Evolutionary conservation across 2,113 vertebrate species (phyloP).

Genomic region (Lepisosteus osseus): DNA sequence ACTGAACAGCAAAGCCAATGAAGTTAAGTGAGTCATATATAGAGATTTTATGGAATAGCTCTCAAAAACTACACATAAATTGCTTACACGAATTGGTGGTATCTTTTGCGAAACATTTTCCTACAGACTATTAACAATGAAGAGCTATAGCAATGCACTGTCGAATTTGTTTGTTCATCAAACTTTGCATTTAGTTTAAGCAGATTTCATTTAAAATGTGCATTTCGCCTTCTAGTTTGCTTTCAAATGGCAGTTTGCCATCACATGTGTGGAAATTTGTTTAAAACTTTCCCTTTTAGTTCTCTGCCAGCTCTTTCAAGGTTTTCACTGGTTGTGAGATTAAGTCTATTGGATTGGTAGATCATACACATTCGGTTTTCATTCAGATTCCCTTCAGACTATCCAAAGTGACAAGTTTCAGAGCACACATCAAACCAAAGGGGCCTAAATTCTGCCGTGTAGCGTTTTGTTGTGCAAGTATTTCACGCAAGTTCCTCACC

Average conservation of each 20-base stretch:
- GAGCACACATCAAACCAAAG: conserved; percentile 50
- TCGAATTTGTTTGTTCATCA: not conserved
- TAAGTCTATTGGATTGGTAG: conserved; percentile 62
- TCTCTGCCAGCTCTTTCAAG: conserved; percentile 86
- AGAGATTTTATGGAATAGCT: not conserved
- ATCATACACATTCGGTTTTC: conserved; percentile 66
- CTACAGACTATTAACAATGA: too few relatives aligned
- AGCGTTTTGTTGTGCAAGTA: conserved; percentile 40
- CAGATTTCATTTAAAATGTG: conserved; percentile 9
- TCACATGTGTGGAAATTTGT: conserved; percentile 81
- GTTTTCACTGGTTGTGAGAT: conserved; percentile 86
- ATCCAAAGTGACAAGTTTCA: conserved; percentile 42
- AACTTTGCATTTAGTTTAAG: conserved; percentile 12
- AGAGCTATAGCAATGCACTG: not conserved
- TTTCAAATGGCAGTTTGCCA: conserved; percentile 58
- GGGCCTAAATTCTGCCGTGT: conserved; percentile 32
- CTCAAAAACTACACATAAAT: not conserved
- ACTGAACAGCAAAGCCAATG: not conserved
- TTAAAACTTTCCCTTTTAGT: conserved; percentile 82
- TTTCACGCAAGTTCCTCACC: conserved; percentile 18
- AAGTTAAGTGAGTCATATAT: conserved; percentile 2
- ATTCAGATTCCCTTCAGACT: conserved; percentile 15
- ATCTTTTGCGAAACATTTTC: too few relatives aligned
- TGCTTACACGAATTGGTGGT: not conserved
- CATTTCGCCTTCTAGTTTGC: not conserved